A percentile compares a stretch with the other conserved stretches of the same genome.
phyloP scores from a whole-genome alignment of 2,797 vertebrate genomes.

The Pelodytes ibericus region DNA sequence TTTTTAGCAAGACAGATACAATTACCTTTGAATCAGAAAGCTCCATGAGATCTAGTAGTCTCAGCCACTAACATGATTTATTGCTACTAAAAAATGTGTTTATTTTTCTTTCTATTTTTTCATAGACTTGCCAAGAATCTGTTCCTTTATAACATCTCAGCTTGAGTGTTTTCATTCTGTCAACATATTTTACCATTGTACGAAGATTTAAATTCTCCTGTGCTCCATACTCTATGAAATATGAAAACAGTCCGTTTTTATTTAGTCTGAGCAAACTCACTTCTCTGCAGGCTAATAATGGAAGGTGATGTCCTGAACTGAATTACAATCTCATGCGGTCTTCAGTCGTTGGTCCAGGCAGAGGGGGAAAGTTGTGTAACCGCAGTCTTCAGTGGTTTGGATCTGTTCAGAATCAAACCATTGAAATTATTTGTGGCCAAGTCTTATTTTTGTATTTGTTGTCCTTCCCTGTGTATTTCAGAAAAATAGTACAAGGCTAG shows the following conservation, averaged over 20 bases:
- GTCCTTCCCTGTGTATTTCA: neutral
- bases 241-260: conserved; percentile 13
- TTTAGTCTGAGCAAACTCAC: too few relatives aligned
- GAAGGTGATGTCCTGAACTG: too few relatives aligned
- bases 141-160: conserved; percentile 24
- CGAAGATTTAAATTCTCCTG: conserved; percentile 28
- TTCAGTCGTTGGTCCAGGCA: too few relatives aligned
- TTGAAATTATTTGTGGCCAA: too few relatives aligned
- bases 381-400: too few relatives aligned
- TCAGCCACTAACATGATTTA: conserved; percentile 22
- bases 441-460: neutral
- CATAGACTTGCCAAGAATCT: conserved; percentile 39
- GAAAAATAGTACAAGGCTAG: too few relatives aligned
- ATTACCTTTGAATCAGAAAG: too few relatives aligned
- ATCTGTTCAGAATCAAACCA: too few relatives aligned
- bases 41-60: conserved; percentile 11
- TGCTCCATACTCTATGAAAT: conserved; percentile 22
- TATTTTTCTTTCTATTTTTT: conserved; percentile 44
- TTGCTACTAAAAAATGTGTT: conserved; percentile 34
- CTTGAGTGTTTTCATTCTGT: conserved; percentile 15
- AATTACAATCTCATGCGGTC: too few relatives aligned
- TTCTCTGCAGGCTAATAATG: too few relatives aligned
- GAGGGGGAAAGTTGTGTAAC: too few relatives aligned
- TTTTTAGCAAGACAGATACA: too few relatives aligned
- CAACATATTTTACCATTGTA: conserved; percentile 42